phyloP scores from a whole-genome alignment of 2,888 invertebrate species.

The Heliconius hortense region DNA sequence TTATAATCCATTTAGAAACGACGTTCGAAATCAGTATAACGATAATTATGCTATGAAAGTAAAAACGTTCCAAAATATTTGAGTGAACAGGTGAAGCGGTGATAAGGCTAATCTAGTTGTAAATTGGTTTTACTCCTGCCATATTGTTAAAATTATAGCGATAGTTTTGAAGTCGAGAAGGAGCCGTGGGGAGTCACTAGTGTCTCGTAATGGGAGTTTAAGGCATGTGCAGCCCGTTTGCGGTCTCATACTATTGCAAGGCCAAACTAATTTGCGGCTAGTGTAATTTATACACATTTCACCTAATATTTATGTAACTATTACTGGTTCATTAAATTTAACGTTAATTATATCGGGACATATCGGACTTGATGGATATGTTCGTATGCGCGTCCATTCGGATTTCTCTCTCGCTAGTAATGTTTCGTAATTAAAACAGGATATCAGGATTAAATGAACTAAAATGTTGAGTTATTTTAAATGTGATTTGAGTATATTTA shows the following conservation, averaged over 20 bases:
- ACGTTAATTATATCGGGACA: constrained; percentile 21
- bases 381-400: not conserved
- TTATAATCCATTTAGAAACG: no score
- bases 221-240: constrained; percentile 42
- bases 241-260: constrained; percentile 41
- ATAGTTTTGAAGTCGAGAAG: constrained; percentile 31
- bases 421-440: not conserved
- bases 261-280: constrained; percentile 45
- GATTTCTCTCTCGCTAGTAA: not conserved
- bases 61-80: not conserved
- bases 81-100: not conserved
- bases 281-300: constrained; percentile 42
- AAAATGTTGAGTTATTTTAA: no score
- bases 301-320: constrained; percentile 41
- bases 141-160: constrained; percentile 19
- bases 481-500: no score
- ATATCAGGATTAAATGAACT: no score
- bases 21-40: no score
- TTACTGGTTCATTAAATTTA: constrained; percentile 37
- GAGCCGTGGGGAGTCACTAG: constrained; percentile 21
- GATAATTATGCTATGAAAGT: not conserved
- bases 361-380: constrained; percentile 1
- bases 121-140: constrained; percentile 2
- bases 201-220: constrained; percentile 39
- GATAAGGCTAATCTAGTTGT: constrained; percentile 12